Conservation (phyloP, 2,797 vertebrate species). For the Aphelocoma californica region DNA sequence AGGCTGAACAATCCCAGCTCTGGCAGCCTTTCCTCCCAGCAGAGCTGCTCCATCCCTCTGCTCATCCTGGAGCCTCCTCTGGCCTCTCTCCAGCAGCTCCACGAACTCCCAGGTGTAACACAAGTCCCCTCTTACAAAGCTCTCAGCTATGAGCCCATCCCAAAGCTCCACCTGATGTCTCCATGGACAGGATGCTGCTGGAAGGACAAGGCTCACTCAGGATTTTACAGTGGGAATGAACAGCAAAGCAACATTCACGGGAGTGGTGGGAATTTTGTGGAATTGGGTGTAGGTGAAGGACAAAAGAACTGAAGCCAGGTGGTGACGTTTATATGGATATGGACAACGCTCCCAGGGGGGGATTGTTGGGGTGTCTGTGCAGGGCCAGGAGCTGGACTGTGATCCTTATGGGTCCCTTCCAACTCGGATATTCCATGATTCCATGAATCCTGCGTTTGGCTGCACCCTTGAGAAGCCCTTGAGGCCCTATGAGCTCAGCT, state of each 20-base stretch:
- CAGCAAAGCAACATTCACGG: background rate
- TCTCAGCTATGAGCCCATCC: background rate
- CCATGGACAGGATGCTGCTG: background rate
- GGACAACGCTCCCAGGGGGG: background rate
- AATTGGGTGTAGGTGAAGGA: background rate
- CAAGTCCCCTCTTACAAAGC: background rate
- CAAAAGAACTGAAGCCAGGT: background rate
- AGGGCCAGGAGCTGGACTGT: background rate
- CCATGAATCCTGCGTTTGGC: background rate
- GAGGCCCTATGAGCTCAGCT: background rate
- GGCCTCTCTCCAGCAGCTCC: background rate
- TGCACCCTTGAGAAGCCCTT: background rate
- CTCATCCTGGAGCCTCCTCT: background rate
- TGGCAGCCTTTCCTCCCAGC: background rate
- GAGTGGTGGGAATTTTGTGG: background rate
- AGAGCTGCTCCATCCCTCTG: background rate
- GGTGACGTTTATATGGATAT: background rate
- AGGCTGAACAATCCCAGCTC: background rate
- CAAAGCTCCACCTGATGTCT: background rate
- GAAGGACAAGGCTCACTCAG: background rate
- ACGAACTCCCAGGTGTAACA: background rate
- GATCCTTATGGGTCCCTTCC: background rate
- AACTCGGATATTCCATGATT: fast-evolving
- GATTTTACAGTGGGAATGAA: background rate
- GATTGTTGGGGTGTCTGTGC: too few relatives aligned